Percentiles rank a stretch among this genome's conserved stretches.
Conservation (phyloP, 2,113 vertebrate species). For the Corydoras maculifer region DNA sequence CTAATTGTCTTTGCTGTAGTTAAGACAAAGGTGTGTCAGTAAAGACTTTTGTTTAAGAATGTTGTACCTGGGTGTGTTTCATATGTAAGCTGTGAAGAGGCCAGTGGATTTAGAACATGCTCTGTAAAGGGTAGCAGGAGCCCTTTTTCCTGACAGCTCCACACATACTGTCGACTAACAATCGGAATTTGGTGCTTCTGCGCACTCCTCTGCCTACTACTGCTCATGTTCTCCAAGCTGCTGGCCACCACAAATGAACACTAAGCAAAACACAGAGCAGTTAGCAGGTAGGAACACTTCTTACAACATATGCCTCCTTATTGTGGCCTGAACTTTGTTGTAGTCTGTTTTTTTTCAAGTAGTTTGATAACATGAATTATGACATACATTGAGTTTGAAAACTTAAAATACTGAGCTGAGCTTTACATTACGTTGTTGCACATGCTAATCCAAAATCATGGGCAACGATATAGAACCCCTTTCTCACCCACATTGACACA, state of each 20-base stretch:
- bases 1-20: neutral
- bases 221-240: constrained; percentile 59
- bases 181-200: constrained; percentile 62
- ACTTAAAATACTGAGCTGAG: no score
- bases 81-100: neutral
- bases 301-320: neutral
- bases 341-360: no score
- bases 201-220: constrained; percentile 56
- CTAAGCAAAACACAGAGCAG: constrained; percentile 55
- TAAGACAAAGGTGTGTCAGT: neutral
- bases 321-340: no score
- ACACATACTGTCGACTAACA: constrained; percentile 65
- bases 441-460: no score
- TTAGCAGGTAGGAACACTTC: neutral
- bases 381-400: no score
- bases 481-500: no score
- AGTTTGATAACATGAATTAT: no score
- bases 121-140: constrained; percentile 56
- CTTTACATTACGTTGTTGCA: no score
- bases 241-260: constrained; percentile 71
- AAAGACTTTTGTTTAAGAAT: neutral
- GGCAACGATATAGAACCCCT: no score
- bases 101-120: constrained; percentile 42
- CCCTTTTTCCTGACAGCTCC: constrained; percentile 62
- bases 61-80: constrained; percentile 38